Base-by-base conservation (phyloP, 2,797 vertebrate species). In the Acanthis flammea region DNA sequence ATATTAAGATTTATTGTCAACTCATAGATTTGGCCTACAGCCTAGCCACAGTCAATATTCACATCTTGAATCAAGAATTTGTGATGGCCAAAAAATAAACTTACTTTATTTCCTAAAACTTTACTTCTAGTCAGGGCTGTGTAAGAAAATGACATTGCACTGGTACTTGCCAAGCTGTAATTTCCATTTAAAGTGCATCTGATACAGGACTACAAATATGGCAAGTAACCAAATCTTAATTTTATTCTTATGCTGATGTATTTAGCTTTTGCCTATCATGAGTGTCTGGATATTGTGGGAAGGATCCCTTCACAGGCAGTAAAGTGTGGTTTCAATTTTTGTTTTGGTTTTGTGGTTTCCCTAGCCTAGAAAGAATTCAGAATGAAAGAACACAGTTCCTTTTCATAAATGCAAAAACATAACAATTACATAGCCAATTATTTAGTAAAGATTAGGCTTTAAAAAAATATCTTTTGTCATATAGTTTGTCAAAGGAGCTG, bases 341-440 rank as follows among this genome's bases (percentile, higher is more conserved):
- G 10, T n/a, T 88, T 94, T 89, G 42, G 16, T 74, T 89, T 74
- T 87, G 12, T 62, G 55, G 63, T 65, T 92, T 42, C 21, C 54
- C 86, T 86, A 80, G 47, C 82, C 68, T 92, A 60, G 62, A 82
- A 94, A 89, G 45, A 86, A 72, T 62, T 72, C 22, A 70, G 47
- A 88, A 93, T 89, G 62, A 87, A 96, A 92, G 77, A 60, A 62
- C 27, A 33, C 39, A 10, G 50, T 51, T 86, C 37, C 54, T 90
- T 63, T 96, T 95, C 79, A 86, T 94, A 93, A 96, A 94, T 87
- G 85, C 47, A 89, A 92, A 97, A 96, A 87, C 88, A 95, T 87
- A 95, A 94, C 94, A 97, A 97, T 97, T 97, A 96, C 93, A 97
- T 91, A 97, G 95, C 90, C 93, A 96, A 97, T 97, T 96, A 97